Percentiles rank a stretch among this genome's conserved stretches.
Evolutionary conservation across 2,113 vertebrate species (phyloP).

Genomic region (Lucifuga dentata): DNA sequence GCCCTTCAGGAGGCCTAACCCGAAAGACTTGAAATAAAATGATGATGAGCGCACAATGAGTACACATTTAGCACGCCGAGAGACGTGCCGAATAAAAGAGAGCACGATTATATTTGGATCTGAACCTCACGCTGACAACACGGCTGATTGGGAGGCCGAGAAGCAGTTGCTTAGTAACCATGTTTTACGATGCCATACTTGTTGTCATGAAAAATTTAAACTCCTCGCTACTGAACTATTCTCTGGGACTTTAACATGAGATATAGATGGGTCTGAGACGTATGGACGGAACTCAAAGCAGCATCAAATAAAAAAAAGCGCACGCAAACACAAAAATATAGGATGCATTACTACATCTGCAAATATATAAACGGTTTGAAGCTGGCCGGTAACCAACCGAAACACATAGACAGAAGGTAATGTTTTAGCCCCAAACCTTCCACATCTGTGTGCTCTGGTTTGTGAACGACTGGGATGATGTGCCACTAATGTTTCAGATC

Average conservation of each 20-base stretch:
- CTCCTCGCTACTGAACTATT: constrained; percentile 67
- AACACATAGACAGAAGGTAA: neutral
- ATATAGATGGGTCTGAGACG: constrained; percentile 58
- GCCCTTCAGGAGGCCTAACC: constrained; percentile 18
- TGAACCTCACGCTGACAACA: constrained; percentile 62
- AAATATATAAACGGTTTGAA: neutral
- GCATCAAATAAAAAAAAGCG: constrained; percentile 13
- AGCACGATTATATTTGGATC: constrained; percentile 57
- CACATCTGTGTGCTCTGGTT: constrained; percentile 41
- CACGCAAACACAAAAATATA: constrained; percentile 1
- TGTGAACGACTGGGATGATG: constrained; percentile 40
- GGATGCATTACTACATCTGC: neutral
- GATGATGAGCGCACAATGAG: constrained; percentile 19
- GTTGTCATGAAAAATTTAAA: constrained; percentile 83
- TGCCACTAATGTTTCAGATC: constrained; percentile 63
- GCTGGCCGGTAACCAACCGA: neutral
- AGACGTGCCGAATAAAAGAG: constrained; percentile 37
- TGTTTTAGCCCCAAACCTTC: neutral
- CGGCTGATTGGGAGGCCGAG: constrained; percentile 73
- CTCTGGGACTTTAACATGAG: constrained; percentile 61
- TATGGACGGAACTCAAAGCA: constrained; percentile 30
- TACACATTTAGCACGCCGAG: constrained; percentile 27
- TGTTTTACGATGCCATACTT: constrained; percentile 75
- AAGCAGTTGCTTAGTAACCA: constrained; percentile 85
- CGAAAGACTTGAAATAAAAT: neutral